Conservation (phyloP, 2,888 invertebrate genomes). For the Leptopterna dolabrata region DNA sequence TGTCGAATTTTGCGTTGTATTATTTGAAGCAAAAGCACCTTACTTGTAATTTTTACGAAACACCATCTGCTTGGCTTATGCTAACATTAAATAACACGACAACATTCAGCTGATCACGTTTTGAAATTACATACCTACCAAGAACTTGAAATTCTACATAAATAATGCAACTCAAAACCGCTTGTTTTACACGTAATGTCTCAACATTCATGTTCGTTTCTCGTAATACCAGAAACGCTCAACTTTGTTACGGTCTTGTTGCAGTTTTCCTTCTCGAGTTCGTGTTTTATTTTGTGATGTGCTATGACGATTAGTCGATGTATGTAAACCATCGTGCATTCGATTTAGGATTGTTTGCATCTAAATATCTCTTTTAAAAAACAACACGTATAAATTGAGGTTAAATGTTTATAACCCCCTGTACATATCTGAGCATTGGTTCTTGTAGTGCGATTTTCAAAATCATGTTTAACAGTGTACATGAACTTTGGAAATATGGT, state of each 20-base stretch:
- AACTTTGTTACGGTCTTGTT: neutral
- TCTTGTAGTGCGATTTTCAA: neutral
- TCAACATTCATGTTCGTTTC: neutral
- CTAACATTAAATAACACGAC: neutral
- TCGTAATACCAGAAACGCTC: neutral
- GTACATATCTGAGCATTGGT: neutral
- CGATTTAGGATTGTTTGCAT: neutral
- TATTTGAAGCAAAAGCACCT: neutral
- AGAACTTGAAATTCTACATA: neutral
- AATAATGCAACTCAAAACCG: neutral
- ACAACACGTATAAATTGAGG: neutral
- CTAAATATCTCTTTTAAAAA: neutral
- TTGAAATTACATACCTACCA: neutral
- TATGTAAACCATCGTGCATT: neutral
- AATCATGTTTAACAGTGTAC: neutral
- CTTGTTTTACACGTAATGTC: no score
- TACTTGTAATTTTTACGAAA: neutral
- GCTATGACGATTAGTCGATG: neutral
- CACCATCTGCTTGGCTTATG: neutral
- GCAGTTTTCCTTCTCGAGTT: neutral
- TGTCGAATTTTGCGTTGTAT: neutral
- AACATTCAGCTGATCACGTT: neutral
- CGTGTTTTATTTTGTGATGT: neutral
- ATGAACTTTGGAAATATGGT: neutral
- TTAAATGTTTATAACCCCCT: neutral